Base-by-base conservation (phyloP, 2,888 invertebrate genomes). In the Cordylochernes scorpioides region DNA sequence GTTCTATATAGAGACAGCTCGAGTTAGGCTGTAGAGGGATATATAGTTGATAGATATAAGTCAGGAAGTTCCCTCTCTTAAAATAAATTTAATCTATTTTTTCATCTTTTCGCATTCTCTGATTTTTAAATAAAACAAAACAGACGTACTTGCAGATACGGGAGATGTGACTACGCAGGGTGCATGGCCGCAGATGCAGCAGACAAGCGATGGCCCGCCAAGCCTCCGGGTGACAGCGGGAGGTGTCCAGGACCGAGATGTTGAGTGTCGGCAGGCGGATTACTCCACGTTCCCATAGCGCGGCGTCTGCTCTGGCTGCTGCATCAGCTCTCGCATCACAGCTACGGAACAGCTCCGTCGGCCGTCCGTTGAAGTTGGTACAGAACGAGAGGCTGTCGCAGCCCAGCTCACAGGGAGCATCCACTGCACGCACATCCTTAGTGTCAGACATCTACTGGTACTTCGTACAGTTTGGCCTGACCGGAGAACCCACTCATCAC, bases 121-220 rank as follows among this genome's bases (percentile, higher is more conserved):
- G n/a, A n/a, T n/a, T n/a, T n/a, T n/a, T n/a, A n/a, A n/a, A n/a
- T n/a, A n/a, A n/a, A n/a, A n/a, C n/a, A n/a, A n/a, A n/a, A n/a
- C n/a, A n/a, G n/a, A n/a, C n/a, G n/a, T n/a, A n/a, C n/a, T n/a
- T n/a, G n/a, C n/a, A n/a, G n/a, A n/a, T n/a, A n/a, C n/a, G n/a
- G n/a, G n/a, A n/a, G n/a, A n/a, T n/a, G n/a, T n/a, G n/a, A n/a
- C n/a, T n/a, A n/a, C n/a, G n/a, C n/a, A n/a, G n/a, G n/a, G n/a
- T n/a, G 46, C 86, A 86, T 0, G 86, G 86, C 46, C 77, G 74
- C 13, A 84, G 65, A 47, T 84, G 77, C 3, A 84, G 53, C 1
- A 73, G 66, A 49, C 86, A 88, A 0, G 82, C 78, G 1, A 84
- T 71, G 0, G 75, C 71, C 35, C 72, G 73, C 69, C 84, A 75